Conservation (phyloP, 2,888 invertebrate species). For the Morpho deidamia region DNA sequence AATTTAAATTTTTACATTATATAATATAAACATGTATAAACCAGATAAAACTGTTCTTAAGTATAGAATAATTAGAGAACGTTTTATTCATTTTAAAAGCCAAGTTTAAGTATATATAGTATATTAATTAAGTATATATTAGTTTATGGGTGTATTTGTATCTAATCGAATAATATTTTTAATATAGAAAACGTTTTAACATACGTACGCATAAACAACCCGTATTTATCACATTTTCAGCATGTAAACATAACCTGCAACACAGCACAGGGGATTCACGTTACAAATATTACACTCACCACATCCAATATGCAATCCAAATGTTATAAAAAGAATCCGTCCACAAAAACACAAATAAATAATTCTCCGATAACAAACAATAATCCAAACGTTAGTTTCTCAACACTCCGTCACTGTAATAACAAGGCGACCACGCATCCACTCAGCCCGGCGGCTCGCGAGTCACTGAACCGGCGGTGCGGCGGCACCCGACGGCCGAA, state of each 20-base stretch:
- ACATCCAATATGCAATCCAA: conserved; percentile 74
- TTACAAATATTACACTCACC: conserved; percentile 42
- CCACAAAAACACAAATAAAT: conserved; percentile 57
- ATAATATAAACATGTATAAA: too few species aligned
- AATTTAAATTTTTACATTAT: too few species aligned
- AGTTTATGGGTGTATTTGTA: too few species aligned
- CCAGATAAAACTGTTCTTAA: too few species aligned
- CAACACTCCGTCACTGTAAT: conserved; percentile 48
- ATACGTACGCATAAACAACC: neutral
- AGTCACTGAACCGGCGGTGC: conserved; percentile 65
- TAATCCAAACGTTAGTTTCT: conserved; percentile 31
- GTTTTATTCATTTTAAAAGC: too few species aligned
- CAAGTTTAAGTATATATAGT: too few species aligned
- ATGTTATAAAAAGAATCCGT: conserved; percentile 49
- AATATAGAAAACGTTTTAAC: neutral
- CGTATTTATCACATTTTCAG: conserved; percentile 5
- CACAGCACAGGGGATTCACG: conserved; percentile 1
- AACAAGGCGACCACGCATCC: conserved; percentile 48
- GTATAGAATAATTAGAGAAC: too few species aligned
- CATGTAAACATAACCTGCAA: conserved; percentile 15
- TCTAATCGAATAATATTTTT: too few species aligned
- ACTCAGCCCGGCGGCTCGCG: conserved; percentile 43
- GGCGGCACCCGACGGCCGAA: conserved; percentile 49
- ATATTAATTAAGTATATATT: too few species aligned
- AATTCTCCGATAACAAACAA: conserved; percentile 23